Evolutionary conservation across 2,113 vertebrate genomes (phyloP).

Genomic region (Lophura nycthemera): DNA sequence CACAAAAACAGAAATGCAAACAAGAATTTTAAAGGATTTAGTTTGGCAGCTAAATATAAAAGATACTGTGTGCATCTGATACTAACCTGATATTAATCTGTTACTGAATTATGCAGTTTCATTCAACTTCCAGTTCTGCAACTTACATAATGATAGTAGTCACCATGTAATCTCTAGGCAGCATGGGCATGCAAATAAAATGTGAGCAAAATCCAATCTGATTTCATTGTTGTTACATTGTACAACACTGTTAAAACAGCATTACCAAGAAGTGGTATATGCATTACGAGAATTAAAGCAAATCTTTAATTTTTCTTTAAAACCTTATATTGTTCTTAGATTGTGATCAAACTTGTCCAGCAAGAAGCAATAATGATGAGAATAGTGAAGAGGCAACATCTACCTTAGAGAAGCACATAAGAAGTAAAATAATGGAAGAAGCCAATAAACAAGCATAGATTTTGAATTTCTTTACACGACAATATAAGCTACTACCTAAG

Average conservation of each 20-base stretch:
- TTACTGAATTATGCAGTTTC: neutral
- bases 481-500: neutral
- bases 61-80: neutral
- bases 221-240: fast-evolving
- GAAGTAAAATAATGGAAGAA: neutral
- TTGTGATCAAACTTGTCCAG: neutral
- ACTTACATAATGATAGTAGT: neutral
- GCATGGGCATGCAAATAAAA: neutral
- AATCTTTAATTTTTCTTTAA: neutral
- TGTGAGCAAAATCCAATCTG: neutral
- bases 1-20: neutral
- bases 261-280: neutral
- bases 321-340: neutral
- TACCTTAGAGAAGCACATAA: neutral
- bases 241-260: neutral
- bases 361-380: neutral
- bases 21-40: slow-evolving; percentile 14
- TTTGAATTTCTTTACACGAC: neutral
- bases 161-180: neutral
- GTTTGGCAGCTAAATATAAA: neutral
- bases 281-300: neutral
- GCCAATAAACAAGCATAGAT: neutral
- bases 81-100: slow-evolving; percentile 1
- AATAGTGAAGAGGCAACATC: neutral
- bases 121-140: neutral